Conservation (phyloP, 2,113 vertebrate species). For the Catharus minimus region DNA sequence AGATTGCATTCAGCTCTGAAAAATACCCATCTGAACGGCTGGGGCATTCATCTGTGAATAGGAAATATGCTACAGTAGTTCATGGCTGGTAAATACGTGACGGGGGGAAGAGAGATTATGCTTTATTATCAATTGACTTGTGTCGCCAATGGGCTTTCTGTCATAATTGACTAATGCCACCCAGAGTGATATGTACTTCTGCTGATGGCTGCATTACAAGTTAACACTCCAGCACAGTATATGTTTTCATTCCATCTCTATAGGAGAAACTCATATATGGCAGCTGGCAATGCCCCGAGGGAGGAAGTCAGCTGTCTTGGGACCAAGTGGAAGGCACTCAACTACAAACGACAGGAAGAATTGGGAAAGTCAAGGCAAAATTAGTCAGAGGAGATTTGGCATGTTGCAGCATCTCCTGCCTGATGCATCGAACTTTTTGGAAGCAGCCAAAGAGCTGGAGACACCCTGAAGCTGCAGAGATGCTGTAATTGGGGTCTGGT, state of each 20-base stretch:
- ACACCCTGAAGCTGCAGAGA: background rate
- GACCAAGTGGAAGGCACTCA: constrained; percentile 28
- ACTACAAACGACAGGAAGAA: constrained; percentile 30
- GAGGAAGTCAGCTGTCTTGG: constrained; percentile 44
- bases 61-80: constrained; percentile 61
- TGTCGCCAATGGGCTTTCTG: constrained; percentile 61
- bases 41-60: constrained; percentile 65
- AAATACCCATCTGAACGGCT: constrained; percentile 54
- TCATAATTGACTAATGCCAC: constrained; percentile 71
- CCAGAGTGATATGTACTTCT: constrained; percentile 64
- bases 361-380: constrained; percentile 28
- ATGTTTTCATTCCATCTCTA: constrained; percentile 66
- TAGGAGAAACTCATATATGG: constrained; percentile 62
- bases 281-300: constrained; percentile 46
- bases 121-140: constrained; percentile 70
- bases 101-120: constrained; percentile 36
- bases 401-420: background rate
- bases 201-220: constrained; percentile 63
- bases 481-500: background rate
- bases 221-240: constrained; percentile 48
- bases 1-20: constrained; percentile 41
- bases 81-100: constrained; percentile 58
- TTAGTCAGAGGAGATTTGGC: background rate
- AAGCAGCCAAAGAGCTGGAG: background rate
- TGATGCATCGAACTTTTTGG: background rate